Percentiles rank a stretch among this genome's conserved stretches.
phyloP scores from a whole-genome alignment of 2,888 invertebrate genomes.

The Cheilosia impressa region DNA sequence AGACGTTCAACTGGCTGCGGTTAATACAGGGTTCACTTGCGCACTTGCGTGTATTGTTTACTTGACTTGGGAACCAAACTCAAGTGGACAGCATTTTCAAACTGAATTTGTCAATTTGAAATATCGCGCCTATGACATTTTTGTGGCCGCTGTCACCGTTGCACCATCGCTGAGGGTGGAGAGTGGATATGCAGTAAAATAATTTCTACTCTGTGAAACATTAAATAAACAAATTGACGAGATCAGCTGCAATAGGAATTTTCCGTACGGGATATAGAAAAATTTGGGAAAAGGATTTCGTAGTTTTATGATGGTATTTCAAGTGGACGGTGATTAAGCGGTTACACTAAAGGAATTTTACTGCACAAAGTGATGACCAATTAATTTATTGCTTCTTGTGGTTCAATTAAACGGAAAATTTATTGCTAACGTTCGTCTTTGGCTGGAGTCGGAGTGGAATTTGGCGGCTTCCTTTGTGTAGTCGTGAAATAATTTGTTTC shows the following conservation, averaged over 20 bases:
- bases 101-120: conserved; percentile 69
- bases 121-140: conserved; percentile 60
- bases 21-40: conserved; percentile 48
- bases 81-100: conserved; percentile 57
- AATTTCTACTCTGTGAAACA: conserved; percentile 52
- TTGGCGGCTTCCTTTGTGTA: neutral
- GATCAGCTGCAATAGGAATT: conserved; percentile 26
- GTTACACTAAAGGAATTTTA: conserved; percentile 43
- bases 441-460: neutral
- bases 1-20: conserved; percentile 50
- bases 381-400: conserved; percentile 36
- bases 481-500: too few species aligned
- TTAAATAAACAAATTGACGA: conserved; percentile 70
- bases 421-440: conserved; percentile 33
- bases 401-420: conserved; percentile 65
- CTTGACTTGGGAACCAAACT: conserved; percentile 45
- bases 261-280: conserved; percentile 5
- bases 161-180: conserved; percentile 33
- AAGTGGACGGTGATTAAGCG: conserved; percentile 60
- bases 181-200: conserved; percentile 19
- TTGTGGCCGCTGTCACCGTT: conserved; percentile 69
- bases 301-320: conserved; percentile 45
- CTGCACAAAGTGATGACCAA: conserved; percentile 34
- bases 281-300: conserved; percentile 69
- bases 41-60: conserved; percentile 15